phyloP scores from a whole-genome alignment of 2,888 invertebrate species.

The Zonitis immaculata region DNA sequence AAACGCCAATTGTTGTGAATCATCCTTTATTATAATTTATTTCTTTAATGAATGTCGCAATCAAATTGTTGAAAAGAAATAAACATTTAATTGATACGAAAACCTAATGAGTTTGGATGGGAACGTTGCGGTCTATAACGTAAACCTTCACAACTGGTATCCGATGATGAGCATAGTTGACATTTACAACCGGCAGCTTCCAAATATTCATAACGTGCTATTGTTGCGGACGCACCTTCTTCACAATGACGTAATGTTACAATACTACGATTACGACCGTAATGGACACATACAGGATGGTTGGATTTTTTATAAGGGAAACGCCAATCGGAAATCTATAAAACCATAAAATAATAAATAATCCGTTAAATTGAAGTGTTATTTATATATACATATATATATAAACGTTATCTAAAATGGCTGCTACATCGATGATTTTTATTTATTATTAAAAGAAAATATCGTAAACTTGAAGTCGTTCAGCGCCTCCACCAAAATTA shows the following conservation, averaged over 20 bases:
- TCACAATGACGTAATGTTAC: slow-evolving; percentile 71
- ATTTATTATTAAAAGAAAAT: no score
- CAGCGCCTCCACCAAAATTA: no score
- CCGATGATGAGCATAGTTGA: slow-evolving; percentile 61
- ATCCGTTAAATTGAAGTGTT: background rate
- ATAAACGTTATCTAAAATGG: no score
- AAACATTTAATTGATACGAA: slow-evolving; percentile 24
- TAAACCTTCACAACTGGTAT: slow-evolving; percentile 67
- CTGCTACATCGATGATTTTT: no score
- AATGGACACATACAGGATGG: slow-evolving; percentile 83
- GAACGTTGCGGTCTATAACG: slow-evolving; percentile 51
- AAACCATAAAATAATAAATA: background rate
- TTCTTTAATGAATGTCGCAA: no score
- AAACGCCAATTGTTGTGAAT: no score
- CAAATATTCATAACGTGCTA: slow-evolving; percentile 65
- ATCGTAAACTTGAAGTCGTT: no score
- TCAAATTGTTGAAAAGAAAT: no score
- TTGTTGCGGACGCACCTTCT: slow-evolving; percentile 63
- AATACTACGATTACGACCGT: slow-evolving; percentile 60
- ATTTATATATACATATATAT: no score
- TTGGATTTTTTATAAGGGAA: slow-evolving; percentile 82
- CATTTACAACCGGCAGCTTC: slow-evolving; percentile 77
- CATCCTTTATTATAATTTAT: no score
- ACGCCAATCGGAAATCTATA: slow-evolving; percentile 78
- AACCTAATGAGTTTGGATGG: slow-evolving; percentile 40